Conservation (phyloP, 2,888 invertebrate species). For the Lysandra coridon region DNA sequence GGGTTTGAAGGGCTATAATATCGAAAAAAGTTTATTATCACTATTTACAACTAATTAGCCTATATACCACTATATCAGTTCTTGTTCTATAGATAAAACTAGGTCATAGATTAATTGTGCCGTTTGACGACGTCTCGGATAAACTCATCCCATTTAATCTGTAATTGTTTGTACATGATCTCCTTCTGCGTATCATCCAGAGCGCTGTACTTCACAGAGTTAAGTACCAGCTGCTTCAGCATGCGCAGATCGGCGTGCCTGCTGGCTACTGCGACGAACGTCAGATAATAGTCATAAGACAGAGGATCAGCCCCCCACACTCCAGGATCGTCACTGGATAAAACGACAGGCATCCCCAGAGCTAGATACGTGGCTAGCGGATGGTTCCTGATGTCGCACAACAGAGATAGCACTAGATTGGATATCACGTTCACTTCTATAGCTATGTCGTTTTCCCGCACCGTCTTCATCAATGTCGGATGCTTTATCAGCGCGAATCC, state of each 20-base stretch:
- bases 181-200: conserved; percentile 53
- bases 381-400: conserved; percentile 88
- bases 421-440: conserved; percentile 91
- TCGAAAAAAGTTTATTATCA: not conserved
- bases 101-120: conserved; percentile 23
- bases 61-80: not conserved
- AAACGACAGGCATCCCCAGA: conserved; percentile 84
- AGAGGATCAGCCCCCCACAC: conserved; percentile 87
- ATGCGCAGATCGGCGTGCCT: conserved; percentile 84
- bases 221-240: conserved; percentile 86
- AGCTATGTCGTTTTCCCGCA: conserved; percentile 82
- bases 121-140: conserved; percentile 46
- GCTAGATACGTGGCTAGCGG: conserved; percentile 85
- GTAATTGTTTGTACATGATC: conserved; percentile 50
- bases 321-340: conserved; percentile 90
- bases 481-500: conserved; percentile 88
- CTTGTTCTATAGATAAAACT: conserved; percentile 6
- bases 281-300: conserved; percentile 89
- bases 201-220: conserved; percentile 86
- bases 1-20: too few relatives aligned
- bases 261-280: conserved; percentile 88
- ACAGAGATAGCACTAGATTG: conserved; percentile 86
- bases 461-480: conserved; percentile 81
- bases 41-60: not conserved
- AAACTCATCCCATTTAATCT: conserved; percentile 59